Conservation (phyloP, 2,797 vertebrate species). For the Threskiornis aethiopicus region DNA sequence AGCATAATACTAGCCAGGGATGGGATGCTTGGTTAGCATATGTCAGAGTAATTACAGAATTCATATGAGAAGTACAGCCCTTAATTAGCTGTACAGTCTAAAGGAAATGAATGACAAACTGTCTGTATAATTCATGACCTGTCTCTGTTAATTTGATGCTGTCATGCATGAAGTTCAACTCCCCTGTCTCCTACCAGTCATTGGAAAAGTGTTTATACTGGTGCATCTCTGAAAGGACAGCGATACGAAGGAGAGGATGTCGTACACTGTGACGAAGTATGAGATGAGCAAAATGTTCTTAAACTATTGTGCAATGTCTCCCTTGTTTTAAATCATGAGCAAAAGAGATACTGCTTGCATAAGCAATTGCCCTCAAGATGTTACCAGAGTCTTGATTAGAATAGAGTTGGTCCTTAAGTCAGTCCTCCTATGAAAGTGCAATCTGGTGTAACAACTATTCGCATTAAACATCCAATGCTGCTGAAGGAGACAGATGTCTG, state of each 20-base stretch:
- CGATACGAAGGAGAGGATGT: background rate
- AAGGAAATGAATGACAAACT: conserved; percentile 42
- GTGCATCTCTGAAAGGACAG: background rate
- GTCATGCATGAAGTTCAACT: conserved; percentile 39
- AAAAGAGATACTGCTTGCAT: background rate
- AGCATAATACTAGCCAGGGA: background rate
- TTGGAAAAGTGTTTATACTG: background rate
- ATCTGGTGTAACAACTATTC: background rate
- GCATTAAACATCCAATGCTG: background rate
- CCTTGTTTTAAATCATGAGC: background rate
- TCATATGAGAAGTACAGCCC: background rate
- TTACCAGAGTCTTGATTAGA: background rate
- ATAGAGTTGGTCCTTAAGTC: background rate
- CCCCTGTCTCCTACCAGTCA: background rate
- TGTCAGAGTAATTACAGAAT: conserved; percentile 53
- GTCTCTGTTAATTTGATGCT: conserved; percentile 41
- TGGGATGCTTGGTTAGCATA: conserved; percentile 36
- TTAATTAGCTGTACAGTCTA: conserved; percentile 47
- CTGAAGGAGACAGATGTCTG: background rate
- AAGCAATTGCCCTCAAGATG: background rate
- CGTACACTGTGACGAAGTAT: background rate
- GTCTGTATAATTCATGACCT: conserved; percentile 36
- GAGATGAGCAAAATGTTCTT: background rate
- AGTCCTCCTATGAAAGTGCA: background rate
- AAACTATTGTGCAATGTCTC: background rate